Conservation (phyloP, 2,888 invertebrate genomes). For the Fissipunctia ypsillon region DNA sequence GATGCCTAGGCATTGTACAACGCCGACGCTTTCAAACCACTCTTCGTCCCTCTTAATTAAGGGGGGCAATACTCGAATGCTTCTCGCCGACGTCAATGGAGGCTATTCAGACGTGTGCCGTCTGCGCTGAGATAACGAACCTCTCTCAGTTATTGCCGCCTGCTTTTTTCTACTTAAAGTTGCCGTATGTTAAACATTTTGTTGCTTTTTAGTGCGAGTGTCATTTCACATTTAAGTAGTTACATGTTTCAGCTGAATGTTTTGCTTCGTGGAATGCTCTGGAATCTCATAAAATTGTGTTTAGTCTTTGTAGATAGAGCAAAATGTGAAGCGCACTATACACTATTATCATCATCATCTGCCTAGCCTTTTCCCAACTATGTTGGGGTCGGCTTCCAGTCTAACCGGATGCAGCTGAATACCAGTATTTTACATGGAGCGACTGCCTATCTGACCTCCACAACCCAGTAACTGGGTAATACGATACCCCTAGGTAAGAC, state of each 20-base stretch:
- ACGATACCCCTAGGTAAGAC: too few species aligned
- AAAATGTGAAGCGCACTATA: slow-evolving; percentile 19
- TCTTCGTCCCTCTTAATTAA: slow-evolving; percentile 87
- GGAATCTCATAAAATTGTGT: slow-evolving; percentile 19
- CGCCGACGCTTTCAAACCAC: slow-evolving; percentile 82
- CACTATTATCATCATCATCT: too few species aligned
- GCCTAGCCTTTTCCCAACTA: too few species aligned
- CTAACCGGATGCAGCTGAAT: too few species aligned
- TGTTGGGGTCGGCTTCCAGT: too few species aligned
- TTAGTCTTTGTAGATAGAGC: background rate
- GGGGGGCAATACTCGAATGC: slow-evolving; percentile 85
- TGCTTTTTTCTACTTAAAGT: slow-evolving; percentile 71
- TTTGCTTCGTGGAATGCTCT: slow-evolving; percentile 12
- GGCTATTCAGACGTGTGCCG: slow-evolving; percentile 84
- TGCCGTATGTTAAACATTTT: slow-evolving; percentile 52
- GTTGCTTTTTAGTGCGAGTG: slow-evolving; percentile 35
- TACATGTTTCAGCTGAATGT: slow-evolving; percentile 3
- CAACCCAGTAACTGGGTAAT: too few species aligned
- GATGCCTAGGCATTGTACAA: slow-evolving; percentile 79
- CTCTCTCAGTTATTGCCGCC: slow-evolving; percentile 85
- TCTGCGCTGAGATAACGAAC: slow-evolving; percentile 86
- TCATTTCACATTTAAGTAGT: slow-evolving; percentile 35
- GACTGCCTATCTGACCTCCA: too few species aligned
- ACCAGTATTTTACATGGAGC: too few species aligned
- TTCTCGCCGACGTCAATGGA: slow-evolving; percentile 77